Conservation (phyloP, 2,888 invertebrate genomes). For the Antheraea assamensis region DNA sequence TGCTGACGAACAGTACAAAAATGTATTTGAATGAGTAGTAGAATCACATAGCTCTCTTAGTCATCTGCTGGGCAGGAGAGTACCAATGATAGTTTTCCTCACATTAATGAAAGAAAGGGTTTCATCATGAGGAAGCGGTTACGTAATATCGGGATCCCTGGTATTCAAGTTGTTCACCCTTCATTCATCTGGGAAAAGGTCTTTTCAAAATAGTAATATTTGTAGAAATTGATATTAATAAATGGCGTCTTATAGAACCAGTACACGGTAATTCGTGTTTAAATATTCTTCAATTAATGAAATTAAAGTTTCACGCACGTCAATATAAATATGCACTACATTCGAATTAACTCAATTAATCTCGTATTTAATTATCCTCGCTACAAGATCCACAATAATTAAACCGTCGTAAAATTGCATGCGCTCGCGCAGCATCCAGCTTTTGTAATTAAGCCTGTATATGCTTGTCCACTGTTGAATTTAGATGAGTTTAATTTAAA, state of each 20-base stretch:
- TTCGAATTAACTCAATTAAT: slow-evolving; percentile 33
- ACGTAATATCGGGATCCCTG: background rate
- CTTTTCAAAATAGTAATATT: background rate
- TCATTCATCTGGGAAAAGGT: background rate
- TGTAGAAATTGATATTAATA: background rate
- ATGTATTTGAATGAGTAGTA: too few relatives aligned
- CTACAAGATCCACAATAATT: slow-evolving; percentile 37
- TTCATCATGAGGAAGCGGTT: too few relatives aligned
- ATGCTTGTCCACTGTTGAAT: slow-evolving; percentile 26
- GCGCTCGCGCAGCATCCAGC: slow-evolving; percentile 32
- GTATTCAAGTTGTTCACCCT: background rate
- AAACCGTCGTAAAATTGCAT: slow-evolving; percentile 43
- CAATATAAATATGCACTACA: slow-evolving; percentile 23
- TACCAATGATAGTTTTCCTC: too few relatives aligned
- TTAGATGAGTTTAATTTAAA: slow-evolving; percentile 26
- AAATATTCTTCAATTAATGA: slow-evolving; percentile 14
- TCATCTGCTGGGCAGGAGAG: too few relatives aligned
- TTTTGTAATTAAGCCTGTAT: slow-evolving; percentile 41
- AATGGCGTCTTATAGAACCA: background rate
- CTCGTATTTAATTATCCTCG: slow-evolving; percentile 29
- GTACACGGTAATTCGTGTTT: background rate
- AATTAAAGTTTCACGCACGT: slow-evolving; percentile 19
- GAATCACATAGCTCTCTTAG: too few relatives aligned
- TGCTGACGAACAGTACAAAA: too few relatives aligned
- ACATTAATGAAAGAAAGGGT: too few relatives aligned